phyloP scores from a whole-genome alignment of 1,140 invertebrate genomes.

The Zaprionus taronus region DNA sequence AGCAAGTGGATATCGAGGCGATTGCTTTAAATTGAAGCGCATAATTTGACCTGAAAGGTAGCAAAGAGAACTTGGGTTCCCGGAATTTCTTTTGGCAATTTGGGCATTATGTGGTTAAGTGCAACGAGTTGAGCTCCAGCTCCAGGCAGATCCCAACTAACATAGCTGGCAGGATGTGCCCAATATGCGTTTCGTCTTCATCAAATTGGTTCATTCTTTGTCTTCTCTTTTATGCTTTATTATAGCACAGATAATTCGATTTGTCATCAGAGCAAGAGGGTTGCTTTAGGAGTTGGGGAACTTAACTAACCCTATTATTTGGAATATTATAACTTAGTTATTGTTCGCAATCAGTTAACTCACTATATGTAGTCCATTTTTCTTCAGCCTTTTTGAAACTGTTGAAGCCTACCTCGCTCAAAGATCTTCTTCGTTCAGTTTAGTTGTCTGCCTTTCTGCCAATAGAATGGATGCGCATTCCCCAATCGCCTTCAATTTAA shows the following conservation, averaged over 20 bases:
- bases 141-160: neutral
- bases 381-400: neutral
- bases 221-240: conserved; percentile 30
- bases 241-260: conserved; percentile 42
- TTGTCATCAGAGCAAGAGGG: conserved; percentile 57
- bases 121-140: conserved; percentile 41
- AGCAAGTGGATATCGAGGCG: conserved; percentile 44
- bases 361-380: no score
- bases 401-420: conserved; percentile 1
- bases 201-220: conserved; percentile 52
- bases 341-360: no score
- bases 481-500: conserved; percentile 58
- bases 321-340: no score
- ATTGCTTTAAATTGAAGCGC: conserved; percentile 62
- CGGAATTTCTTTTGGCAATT: conserved; percentile 41
- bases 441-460: conserved; percentile 24
- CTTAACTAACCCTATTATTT: neutral
- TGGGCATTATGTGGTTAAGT: conserved; percentile 56
- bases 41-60: conserved; percentile 62
- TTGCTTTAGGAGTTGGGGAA: neutral
- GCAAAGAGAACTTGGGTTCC: conserved; percentile 39
- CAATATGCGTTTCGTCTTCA: conserved; percentile 44
- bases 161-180: neutral
- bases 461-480: conserved; percentile 24
- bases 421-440: conserved; percentile 28